Percentiles rank a stretch among this genome's conserved stretches.
Conservation (phyloP, 1,140 invertebrate species). For the Geopemphigus sp. region DNA sequence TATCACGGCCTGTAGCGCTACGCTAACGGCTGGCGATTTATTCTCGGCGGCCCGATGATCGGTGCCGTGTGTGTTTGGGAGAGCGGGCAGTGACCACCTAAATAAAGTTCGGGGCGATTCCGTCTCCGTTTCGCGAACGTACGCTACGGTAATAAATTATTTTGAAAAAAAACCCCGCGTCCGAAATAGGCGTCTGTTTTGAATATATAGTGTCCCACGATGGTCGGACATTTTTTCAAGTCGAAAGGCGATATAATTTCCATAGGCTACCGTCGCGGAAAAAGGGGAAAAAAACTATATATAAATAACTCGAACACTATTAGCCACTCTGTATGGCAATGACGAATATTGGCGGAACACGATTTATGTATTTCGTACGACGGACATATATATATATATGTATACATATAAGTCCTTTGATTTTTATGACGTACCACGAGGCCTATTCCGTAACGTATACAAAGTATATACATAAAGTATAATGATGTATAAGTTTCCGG, state of each 20-base stretch:
- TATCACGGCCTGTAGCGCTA: too few relatives aligned
- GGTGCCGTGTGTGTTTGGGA: too few relatives aligned
- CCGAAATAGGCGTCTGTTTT: constrained; percentile 19
- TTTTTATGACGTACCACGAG: neutral
- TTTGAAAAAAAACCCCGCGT: constrained; percentile 2
- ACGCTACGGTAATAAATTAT: constrained; percentile 19
- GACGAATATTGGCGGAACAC: neutral
- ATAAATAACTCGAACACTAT: neutral
- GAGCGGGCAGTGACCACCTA: constrained; percentile 2
- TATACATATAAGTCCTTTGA: neutral
- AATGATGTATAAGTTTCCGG: neutral
- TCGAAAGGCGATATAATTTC: neutral
- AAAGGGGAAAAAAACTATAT: too few relatives aligned
- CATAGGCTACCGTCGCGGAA: too few relatives aligned
- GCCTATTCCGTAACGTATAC: neutral
- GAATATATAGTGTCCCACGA: neutral
- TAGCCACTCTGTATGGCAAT: neutral
- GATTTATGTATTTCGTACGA: too few relatives aligned
- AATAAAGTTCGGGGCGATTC: too few relatives aligned
- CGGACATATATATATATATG: too few relatives aligned
- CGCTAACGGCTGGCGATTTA: constrained; percentile 29
- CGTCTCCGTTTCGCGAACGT: constrained; percentile 4
- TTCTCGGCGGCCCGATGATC: constrained; percentile 9
- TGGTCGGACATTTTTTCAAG: neutral
- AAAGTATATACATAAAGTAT: too few relatives aligned